Conservation (phyloP, 2,888 invertebrate species). For the Halocaridina rubra region DNA sequence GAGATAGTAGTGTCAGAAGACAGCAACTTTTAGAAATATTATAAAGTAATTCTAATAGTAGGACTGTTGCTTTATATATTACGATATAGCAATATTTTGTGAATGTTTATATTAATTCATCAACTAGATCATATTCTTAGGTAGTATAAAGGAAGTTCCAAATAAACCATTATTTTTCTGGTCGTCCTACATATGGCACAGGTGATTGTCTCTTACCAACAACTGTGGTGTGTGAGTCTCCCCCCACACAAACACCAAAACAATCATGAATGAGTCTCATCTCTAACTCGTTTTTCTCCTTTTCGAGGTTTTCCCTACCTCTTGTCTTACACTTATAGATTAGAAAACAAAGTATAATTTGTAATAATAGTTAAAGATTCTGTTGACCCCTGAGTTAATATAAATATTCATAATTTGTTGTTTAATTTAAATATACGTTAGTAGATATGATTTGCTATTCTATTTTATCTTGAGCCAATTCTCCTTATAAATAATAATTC, state of each 20-base stretch:
- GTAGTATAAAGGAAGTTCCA: too few relatives aligned
- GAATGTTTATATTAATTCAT: too few relatives aligned
- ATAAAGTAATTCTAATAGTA: background rate
- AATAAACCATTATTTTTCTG: too few relatives aligned
- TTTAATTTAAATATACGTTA: too few relatives aligned
- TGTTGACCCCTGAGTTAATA: background rate
- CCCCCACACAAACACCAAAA: background rate
- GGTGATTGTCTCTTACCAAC: background rate
- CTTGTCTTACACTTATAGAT: background rate
- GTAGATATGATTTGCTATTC: too few relatives aligned
- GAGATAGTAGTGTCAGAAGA: background rate
- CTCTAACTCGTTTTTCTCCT: background rate
- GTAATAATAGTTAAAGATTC: too few relatives aligned
- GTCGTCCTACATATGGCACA: background rate
- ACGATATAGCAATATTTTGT: too few relatives aligned
- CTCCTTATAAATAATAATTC: too few relatives aligned
- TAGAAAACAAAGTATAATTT: background rate
- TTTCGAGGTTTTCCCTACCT: too few relatives aligned
- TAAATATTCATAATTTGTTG: background rate
- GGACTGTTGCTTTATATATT: background rate
- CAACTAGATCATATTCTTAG: too few relatives aligned
- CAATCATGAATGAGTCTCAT: background rate
- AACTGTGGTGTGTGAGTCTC: background rate
- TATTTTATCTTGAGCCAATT: too few relatives aligned
- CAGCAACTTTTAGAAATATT: too few relatives aligned